Conservation (phyloP, 2,113 vertebrate species). For the Holacanthus passer region DNA sequence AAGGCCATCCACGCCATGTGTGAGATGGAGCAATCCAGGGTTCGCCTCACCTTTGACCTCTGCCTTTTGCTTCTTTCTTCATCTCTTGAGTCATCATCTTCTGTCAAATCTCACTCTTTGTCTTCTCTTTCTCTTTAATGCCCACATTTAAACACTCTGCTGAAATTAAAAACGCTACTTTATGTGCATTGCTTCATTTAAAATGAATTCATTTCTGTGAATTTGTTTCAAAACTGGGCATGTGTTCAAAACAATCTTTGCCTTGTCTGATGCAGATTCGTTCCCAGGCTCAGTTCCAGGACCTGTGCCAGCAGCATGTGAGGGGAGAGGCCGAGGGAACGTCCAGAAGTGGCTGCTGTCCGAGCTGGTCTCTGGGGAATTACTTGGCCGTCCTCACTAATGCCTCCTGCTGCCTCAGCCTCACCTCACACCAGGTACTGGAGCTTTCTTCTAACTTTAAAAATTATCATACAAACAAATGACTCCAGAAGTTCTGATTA, state of each 20-base stretch:
- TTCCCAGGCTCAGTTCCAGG: conserved; percentile 90
- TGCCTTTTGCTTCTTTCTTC: neutral
- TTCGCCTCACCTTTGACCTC: conserved; percentile 72
- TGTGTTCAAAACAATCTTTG: conserved; percentile 44
- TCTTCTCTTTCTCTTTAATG: neutral
- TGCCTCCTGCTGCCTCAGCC: conserved; percentile 91
- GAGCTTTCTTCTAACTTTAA: conserved; percentile 13
- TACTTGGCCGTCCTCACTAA: conserved; percentile 94
- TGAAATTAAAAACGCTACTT: conserved; percentile 1
- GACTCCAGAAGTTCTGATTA: neutral
- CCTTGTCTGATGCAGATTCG: conserved; percentile 87
- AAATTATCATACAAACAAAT: conserved; percentile 3
- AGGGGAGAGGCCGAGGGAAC: conserved; percentile 63
- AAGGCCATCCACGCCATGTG: conserved; percentile 97
- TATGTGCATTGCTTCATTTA: neutral
- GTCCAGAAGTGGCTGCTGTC: conserved; percentile 89
- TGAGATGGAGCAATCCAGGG: conserved; percentile 94
- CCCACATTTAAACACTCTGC: conserved; percentile 16
- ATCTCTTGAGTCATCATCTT: neutral
- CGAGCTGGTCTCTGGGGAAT: conserved; percentile 98
- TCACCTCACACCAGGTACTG: conserved; percentile 88
- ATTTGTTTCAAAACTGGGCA: conserved; percentile 37
- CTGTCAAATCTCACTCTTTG: conserved; percentile 3
- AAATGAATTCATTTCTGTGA: conserved; percentile 10
- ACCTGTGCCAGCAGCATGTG: conserved; percentile 90